A percentile compares a stretch with the other conserved stretches of the same genome.
These are phyloP conservation scores for Rhopalosiphum nymphaeae DNA, from an alignment of 2,888 invertebrate species.

Conservation along the genomic window DNA sequence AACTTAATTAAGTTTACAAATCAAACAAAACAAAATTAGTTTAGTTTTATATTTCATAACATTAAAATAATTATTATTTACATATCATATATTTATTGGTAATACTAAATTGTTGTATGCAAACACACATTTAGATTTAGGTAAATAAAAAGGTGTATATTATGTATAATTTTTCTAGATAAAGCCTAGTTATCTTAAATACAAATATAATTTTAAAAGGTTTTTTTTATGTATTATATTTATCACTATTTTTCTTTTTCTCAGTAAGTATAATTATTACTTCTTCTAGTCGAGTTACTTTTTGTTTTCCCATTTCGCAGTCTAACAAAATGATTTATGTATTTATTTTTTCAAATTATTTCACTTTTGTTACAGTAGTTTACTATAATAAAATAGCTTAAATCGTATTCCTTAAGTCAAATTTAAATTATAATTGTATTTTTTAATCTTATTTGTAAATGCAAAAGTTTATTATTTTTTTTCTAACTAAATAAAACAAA, in stretches of 20 bases:
- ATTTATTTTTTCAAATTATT: neutral
- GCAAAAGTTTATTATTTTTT: neutral
- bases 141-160: neutral
- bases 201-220: neutral
- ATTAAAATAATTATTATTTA: neutral
- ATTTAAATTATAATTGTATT: neutral
- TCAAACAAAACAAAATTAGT: neutral
- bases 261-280: neutral
- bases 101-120: neutral
- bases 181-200: neutral
- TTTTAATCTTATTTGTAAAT: neutral
- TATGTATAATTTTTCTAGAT: neutral
- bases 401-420: neutral
- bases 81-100: neutral
- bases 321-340: neutral
- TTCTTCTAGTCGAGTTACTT: neutral
- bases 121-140: neutral
- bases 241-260: neutral
- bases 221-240: neutral
- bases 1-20: neutral
- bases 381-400: neutral
- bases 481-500: neutral
- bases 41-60: neutral
- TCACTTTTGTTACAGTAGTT: neutral
- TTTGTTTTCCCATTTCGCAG: neutral